phyloP scores from a whole-genome alignment of 2,113 vertebrate genomes.

The Protomyctophum bolini region DNA sequence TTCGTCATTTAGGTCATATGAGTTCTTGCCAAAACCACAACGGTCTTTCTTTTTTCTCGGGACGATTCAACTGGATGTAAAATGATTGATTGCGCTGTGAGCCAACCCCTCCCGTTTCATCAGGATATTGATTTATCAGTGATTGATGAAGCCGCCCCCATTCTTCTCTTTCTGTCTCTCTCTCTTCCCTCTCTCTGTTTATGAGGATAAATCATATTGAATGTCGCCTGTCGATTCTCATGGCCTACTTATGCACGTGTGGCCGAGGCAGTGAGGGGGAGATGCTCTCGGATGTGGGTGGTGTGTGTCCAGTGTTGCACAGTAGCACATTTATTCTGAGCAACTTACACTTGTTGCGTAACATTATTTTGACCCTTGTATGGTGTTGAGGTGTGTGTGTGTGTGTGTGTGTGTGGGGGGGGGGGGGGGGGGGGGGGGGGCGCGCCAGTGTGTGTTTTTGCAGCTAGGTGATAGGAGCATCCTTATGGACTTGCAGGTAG shows the following conservation, averaged over 20 bases:
- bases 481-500: no score
- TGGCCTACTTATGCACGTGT: slow-evolving; percentile 38
- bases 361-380: no score
- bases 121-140: slow-evolving; percentile 48
- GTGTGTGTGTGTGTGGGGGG: no score
- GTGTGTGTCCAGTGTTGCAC: no score
- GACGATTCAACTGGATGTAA: slow-evolving; percentile 35
- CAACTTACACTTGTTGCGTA: no score
- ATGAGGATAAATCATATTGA: slow-evolving; percentile 48
- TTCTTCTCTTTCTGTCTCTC: slow-evolving; percentile 8
- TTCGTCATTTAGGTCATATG: slow-evolving; percentile 31
- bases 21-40: slow-evolving; percentile 3
- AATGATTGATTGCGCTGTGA: slow-evolving; percentile 50
- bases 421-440: no score
- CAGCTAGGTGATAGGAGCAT: no score
- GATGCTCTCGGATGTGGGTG: no score
- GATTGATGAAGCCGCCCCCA: slow-evolving; percentile 48
- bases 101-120: slow-evolving; percentile 40
- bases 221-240: slow-evolving; percentile 23
- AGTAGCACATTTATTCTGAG: no score
- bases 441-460: no score
- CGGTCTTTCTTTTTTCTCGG: slow-evolving; percentile 1
- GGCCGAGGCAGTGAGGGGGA: background rate
- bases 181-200: background rate
- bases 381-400: no score